A percentile compares a stretch with the other conserved stretches of the same genome.
phyloP scores from a whole-genome alignment of 1,140 invertebrate genomes.

The Aphaenogaster rudis region DNA sequence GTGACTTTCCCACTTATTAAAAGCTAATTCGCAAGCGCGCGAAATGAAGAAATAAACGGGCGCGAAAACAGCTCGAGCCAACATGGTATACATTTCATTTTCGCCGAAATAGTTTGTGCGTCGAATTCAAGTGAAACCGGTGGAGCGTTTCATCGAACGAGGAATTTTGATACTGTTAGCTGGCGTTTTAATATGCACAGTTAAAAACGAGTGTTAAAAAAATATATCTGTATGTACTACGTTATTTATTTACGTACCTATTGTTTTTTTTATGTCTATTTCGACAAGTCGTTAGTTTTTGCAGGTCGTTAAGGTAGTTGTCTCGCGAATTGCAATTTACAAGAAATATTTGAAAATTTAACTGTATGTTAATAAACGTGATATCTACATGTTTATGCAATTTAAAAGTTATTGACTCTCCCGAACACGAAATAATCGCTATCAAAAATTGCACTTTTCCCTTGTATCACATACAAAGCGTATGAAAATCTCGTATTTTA shows the following conservation, averaged over 20 bases:
- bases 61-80: not conserved
- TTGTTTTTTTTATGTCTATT: not conserved
- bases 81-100: not conserved
- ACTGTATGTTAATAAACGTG: too few species aligned
- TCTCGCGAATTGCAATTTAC: too few species aligned
- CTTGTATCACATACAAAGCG: too few species aligned
- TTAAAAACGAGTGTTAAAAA: not conserved
- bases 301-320: not conserved
- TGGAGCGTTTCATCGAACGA: not conserved
- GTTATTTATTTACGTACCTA: not conserved
- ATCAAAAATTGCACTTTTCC: too few species aligned
- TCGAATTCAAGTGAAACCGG: not conserved
- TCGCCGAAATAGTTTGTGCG: not conserved
- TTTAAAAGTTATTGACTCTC: too few species aligned
- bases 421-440: too few species aligned
- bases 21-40: not conserved
- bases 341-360: too few species aligned
- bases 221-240: not conserved
- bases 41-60: not conserved
- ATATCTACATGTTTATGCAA: too few species aligned
- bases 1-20: constrained; percentile 4
- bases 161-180: not conserved
- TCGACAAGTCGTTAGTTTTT: constrained; percentile 1
- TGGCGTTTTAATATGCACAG: not conserved
- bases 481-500: too few species aligned